phyloP scores from a whole-genome alignment of 1,140 invertebrate species.

The Camponotus floridanus region DNA sequence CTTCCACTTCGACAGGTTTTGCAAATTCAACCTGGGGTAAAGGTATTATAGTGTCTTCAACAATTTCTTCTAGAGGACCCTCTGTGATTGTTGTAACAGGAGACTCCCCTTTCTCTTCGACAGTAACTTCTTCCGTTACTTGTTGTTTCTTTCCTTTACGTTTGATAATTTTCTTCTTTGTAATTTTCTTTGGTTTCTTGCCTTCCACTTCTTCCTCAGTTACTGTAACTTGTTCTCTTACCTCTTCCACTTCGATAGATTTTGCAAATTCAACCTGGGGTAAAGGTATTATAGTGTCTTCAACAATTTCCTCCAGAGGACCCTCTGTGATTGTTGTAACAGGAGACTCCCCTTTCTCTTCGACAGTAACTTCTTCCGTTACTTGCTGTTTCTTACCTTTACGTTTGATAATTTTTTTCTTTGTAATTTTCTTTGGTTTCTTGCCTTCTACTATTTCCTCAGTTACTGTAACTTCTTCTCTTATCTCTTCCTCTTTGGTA shows the following conservation, averaged over 20 bases:
- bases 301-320: constrained; percentile 65
- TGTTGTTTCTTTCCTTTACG: constrained; percentile 78
- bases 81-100: constrained; percentile 71
- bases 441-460: constrained; percentile 80
- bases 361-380: constrained; percentile 61
- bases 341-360: constrained; percentile 53
- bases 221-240: constrained; percentile 77
- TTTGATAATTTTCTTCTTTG: constrained; percentile 81
- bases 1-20: constrained; percentile 75
- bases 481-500: constrained; percentile 69
- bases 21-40: constrained; percentile 14
- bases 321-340: constrained; percentile 66
- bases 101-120: constrained; percentile 77
- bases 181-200: constrained; percentile 73
- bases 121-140: constrained; percentile 78
- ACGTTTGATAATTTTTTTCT: constrained; percentile 59
- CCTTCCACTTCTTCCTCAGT: constrained; percentile 54
- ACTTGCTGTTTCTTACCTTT: constrained; percentile 67
- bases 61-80: constrained; percentile 78
- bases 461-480: constrained; percentile 71
- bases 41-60: constrained; percentile 18
- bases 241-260: constrained; percentile 47
- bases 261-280: neutral
- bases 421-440: constrained; percentile 78
- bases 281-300: constrained; percentile 42